Base-by-base conservation (phyloP, 64 coral and sea anemone species). In the Astreopora myriophthalma region DNA sequence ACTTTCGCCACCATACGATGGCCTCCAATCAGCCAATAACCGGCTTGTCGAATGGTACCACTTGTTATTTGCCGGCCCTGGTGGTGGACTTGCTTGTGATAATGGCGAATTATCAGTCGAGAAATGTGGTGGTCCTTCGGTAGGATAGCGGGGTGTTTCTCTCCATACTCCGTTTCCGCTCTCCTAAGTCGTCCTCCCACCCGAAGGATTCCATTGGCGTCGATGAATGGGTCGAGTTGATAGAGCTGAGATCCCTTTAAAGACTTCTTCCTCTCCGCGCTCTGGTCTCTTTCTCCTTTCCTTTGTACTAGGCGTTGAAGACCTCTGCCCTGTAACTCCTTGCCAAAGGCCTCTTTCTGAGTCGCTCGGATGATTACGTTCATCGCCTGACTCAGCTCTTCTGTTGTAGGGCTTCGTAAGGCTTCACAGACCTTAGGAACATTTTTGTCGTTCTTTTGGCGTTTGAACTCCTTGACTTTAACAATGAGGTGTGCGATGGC, bases 401-500 rank as follows among this genome's bases (percentile, higher is more conserved):
- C 42, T 46, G 42, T 46, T 46, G 42, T 46, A 46, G 42, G 42
- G 42, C 11, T 46, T 46, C 42, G 42, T 46, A 46, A 46, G 42
- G 42, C 42, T 46, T 46, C 42, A 46, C 42, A 11, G 42, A 46
- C 42, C 42, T 46, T 46, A 46, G 42, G 42, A 4, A 46, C 42
- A 46, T 46, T 46, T 46, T 46, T 46, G 42, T 46, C 42, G 11
- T 46, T 46, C 42, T 11, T 46, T 46, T 46, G 48, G 40, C 76
- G 20, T 70, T 70, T 90, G 52, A 79, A 80, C 1, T 38, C 17
- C 36, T 90, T 90, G 20, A 66, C 20, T 34, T 11, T 19, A 8
- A 90, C 74, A 48, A 90, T 90, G 20, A 90, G 75, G 26, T 90
- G 77, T 30, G 88, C 73, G 6, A 90, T 25, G 33, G 75, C 88